Conservation (phyloP, 2,113 vertebrate genomes). For the Larimichthys crocea region DNA sequence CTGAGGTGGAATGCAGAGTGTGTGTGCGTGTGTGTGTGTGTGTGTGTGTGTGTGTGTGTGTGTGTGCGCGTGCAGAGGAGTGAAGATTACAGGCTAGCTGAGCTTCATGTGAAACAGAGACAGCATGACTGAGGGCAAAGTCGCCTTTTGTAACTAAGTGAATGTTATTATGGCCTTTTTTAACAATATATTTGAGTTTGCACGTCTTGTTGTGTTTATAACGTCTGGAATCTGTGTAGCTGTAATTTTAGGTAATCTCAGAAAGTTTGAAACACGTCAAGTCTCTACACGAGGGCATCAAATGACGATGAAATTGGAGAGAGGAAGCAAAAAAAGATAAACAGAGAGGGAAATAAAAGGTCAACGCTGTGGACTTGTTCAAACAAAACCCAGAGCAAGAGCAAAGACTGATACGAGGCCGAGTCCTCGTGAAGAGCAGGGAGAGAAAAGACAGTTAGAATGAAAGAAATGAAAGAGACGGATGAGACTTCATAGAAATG, state of each 20-base stretch:
- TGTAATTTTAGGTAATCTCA: constrained; percentile 14
- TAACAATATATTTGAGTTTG: constrained; percentile 1
- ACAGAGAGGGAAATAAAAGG: neutral
- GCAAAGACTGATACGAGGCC: neutral
- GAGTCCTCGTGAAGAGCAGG: neutral
- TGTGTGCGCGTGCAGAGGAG: constrained; percentile 30
- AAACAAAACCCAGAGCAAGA: constrained; percentile 4
- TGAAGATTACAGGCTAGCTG: constrained; percentile 43
- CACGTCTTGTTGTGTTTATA: neutral
- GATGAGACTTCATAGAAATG: constrained; percentile 1
- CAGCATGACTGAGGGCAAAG: constrained; percentile 20
- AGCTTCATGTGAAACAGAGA: constrained; percentile 24
- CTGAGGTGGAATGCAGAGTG: constrained; percentile 22
- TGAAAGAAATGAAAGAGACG: neutral
- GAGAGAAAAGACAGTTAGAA: constrained; percentile 1
- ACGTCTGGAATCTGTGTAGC: neutral
- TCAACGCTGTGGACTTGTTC: neutral
- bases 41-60: neutral
- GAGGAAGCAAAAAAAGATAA: neutral
- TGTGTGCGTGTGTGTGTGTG: neutral
- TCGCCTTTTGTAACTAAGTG: neutral
- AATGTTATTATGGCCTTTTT: constrained; percentile 23
- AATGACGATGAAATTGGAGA: neutral
- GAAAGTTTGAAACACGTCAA: neutral
- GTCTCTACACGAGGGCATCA: neutral